A percentile compares a stretch with the other conserved stretches of the same genome.
Conservation (phyloP, 1,140 invertebrate genomes). For the Andricus grossulariae region DNA sequence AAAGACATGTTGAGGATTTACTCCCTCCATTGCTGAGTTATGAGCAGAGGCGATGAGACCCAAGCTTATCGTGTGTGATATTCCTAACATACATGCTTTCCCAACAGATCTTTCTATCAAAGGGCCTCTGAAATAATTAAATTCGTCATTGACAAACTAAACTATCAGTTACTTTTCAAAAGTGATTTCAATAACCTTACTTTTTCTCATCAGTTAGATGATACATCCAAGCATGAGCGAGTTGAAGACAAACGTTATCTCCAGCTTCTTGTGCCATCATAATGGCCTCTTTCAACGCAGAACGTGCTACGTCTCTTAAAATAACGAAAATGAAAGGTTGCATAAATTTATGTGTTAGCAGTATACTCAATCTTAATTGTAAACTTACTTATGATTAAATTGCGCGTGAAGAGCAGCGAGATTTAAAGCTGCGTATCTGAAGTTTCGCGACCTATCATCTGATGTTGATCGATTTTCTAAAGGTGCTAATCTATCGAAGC, state of each 20-base stretch:
- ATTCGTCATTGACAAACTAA: slow-evolving; percentile 17
- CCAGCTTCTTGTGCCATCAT: slow-evolving; percentile 91
- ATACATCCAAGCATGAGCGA: slow-evolving; percentile 89
- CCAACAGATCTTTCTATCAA: slow-evolving; percentile 73
- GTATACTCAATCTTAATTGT: slow-evolving; percentile 1
- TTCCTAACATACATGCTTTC: slow-evolving; percentile 70
- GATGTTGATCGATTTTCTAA: slow-evolving; percentile 74
- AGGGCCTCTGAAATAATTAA: slow-evolving; percentile 57
- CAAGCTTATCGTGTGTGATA: slow-evolving; percentile 71
- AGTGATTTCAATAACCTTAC: slow-evolving; percentile 48
- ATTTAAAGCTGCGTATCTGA: slow-evolving; percentile 92
- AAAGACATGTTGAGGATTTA: slow-evolving; percentile 69
- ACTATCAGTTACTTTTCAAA: slow-evolving; percentile 53
- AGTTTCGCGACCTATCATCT: slow-evolving; percentile 84
- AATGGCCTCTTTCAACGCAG: slow-evolving; percentile 89
- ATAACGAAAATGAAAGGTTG: slow-evolving; percentile 29
- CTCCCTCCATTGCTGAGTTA: slow-evolving; percentile 68
- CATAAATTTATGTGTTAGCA: slow-evolving; percentile 41
- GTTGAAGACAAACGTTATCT: slow-evolving; percentile 89
- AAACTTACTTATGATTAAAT: slow-evolving; percentile 87
- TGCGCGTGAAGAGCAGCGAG: slow-evolving; percentile 90
- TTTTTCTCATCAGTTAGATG: slow-evolving; percentile 78
- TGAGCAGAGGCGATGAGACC: slow-evolving; percentile 72
- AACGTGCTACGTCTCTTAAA: slow-evolving; percentile 84
- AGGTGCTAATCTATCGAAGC: slow-evolving; percentile 85